Evolutionary conservation across 2,113 vertebrate species (phyloP).

Genomic region (Plotosus lineatus): DNA sequence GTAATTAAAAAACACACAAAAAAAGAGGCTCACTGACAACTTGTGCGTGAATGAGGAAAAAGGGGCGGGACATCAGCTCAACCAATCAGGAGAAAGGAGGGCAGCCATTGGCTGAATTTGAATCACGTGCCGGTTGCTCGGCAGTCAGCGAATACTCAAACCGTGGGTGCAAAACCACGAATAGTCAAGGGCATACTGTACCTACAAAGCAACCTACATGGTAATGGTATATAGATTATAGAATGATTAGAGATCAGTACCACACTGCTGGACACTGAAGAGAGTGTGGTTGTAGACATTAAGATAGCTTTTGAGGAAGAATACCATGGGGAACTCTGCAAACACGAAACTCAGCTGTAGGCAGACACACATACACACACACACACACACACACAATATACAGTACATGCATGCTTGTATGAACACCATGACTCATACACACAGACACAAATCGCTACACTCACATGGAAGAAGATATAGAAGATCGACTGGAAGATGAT

Average conservation of each 20-base stretch:
- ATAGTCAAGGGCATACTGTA: too few relatives aligned
- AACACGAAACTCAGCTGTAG: constrained; percentile 87
- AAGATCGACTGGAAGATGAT: constrained; percentile 88
- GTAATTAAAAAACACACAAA: too few relatives aligned
- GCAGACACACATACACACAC: constrained; percentile 24
- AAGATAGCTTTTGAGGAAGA: constrained; percentile 83
- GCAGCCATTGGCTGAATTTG: too few relatives aligned
- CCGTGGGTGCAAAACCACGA: too few relatives aligned
- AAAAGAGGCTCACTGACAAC: too few relatives aligned
- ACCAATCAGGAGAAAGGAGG: too few relatives aligned
- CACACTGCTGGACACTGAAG: constrained; percentile 73
- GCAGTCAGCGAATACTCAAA: too few relatives aligned
- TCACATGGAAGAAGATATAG: constrained; percentile 84
- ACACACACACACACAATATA: constrained; percentile 34
- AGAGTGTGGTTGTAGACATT: constrained; percentile 78
- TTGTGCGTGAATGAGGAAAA: too few relatives aligned
- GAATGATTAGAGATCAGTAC: constrained; percentile 65
- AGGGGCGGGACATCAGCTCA: too few relatives aligned
- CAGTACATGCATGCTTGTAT: background rate
- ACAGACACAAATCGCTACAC: constrained; percentile 49
- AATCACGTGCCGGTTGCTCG: too few relatives aligned
- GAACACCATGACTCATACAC: background rate
- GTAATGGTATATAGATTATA: background rate
- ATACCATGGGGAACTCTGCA: constrained; percentile 85
- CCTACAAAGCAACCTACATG: background rate